Evolutionary conservation across 2,888 invertebrate genomes (phyloP).

Genomic region (Lucinisca nassula): DNA sequence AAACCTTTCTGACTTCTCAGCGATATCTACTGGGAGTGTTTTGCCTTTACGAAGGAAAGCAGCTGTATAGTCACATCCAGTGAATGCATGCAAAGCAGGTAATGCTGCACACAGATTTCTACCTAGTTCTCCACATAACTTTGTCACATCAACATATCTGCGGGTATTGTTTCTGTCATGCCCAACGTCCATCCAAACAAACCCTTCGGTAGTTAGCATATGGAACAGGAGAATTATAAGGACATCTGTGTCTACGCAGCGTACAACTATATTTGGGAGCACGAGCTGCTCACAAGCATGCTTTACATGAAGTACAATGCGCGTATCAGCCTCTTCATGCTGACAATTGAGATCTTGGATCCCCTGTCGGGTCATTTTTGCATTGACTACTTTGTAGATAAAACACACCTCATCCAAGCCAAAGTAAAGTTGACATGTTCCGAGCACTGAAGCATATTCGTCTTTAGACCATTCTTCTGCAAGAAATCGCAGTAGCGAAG

Average conservation of each 20-base stretch:
- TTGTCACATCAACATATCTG: neutral
- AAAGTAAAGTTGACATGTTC: constrained; percentile 11
- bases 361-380: neutral
- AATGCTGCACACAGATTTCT: neutral
- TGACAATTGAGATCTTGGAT: constrained; percentile 1
- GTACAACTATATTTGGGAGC: neutral
- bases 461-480: constrained; percentile 34
- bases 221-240: neutral
- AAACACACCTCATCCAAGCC: constrained; percentile 19
- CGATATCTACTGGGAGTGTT: neutral
- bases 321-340: constrained; percentile 46
- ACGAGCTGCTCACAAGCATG: neutral
- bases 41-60: constrained; percentile 20
- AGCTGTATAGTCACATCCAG: constrained; percentile 31
- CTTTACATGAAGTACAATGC: constrained; percentile 6
- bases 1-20: neutral
- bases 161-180: neutral
- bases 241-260: neutral
- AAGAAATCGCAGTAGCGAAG: constrained; percentile 32
- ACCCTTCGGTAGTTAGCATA: neutral
- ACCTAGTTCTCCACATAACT: neutral
- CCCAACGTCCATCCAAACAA: neutral
- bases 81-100: constrained; percentile 30
- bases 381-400: neutral
- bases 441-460: neutral